These are phyloP conservation scores for Habropoda laboriosa DNA, from an alignment of 1,140 invertebrate genomes.

Conservation along the genomic window DNA sequence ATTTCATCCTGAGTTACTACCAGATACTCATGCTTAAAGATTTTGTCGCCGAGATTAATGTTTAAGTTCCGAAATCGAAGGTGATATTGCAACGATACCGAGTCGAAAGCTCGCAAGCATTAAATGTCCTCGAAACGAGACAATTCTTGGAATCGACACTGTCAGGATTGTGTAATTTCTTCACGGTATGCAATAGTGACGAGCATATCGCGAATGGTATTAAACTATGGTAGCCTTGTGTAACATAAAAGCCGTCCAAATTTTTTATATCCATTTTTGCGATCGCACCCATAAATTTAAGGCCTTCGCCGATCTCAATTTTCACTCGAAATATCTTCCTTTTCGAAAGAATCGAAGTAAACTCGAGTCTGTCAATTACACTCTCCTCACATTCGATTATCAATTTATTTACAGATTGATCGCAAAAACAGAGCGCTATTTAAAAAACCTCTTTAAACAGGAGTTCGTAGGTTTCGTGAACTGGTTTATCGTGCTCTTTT, in stretches of 20 bases:
- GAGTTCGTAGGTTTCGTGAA: neutral
- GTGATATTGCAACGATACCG: constrained; percentile 3
- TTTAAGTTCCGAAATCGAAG: constrained; percentile 21
- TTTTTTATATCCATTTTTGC: neutral
- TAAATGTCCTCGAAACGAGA: neutral
- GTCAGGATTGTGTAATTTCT: neutral
- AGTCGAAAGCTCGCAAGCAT: constrained; percentile 3
- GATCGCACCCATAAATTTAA: neutral
- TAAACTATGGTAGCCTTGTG: neutral
- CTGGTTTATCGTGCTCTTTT: neutral
- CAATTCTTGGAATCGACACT: neutral
- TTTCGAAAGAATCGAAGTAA: neutral
- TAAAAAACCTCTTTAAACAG: neutral
- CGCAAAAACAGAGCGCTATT: neutral
- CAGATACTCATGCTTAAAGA: constrained; percentile 56
- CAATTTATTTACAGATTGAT: neutral
- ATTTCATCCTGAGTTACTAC: constrained; percentile 31
- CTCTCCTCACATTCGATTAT: neutral
- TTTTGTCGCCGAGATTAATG: constrained; percentile 21
- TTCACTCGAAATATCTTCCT: neutral
- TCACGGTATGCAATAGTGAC: neutral
- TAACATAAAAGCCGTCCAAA: neutral
- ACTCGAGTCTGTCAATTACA: no score
- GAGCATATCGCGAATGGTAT: neutral
- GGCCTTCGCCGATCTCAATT: neutral